phyloP scores from a whole-genome alignment of 1,140 invertebrate genomes.

The Dermatophagoides farinae region DNA sequence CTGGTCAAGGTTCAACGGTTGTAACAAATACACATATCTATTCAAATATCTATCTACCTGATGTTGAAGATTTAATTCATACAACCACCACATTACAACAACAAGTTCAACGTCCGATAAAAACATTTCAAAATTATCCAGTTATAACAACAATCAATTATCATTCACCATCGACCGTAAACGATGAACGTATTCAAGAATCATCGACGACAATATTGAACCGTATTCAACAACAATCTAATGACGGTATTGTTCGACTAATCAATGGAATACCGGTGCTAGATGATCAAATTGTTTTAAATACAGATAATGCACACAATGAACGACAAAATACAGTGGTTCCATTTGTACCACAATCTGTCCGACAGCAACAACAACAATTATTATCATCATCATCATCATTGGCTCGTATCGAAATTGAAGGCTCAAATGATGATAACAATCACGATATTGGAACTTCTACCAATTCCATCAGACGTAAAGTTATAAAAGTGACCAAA shows the following conservation, averaged over 20 bases:
- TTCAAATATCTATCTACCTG: constrained; percentile 5
- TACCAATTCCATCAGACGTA: not conserved
- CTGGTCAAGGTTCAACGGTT: constrained; percentile 6
- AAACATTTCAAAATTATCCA: too few species aligned
- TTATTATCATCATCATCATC: too few species aligned
- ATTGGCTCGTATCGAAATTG: not conserved
- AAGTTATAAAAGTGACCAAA: not conserved
- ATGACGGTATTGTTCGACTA: not conserved
- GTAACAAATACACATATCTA: constrained; percentile 6
- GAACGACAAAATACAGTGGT: too few species aligned
- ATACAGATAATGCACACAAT: not conserved
- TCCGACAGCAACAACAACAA: too few species aligned
- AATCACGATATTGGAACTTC: not conserved
- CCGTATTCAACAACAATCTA: not conserved
- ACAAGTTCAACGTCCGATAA: not conserved
- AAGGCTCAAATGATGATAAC: not conserved
- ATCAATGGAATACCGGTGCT: not conserved
- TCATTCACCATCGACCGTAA: not conserved
- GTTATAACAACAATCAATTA: too few species aligned
- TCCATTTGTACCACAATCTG: too few species aligned
- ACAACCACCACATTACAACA: not conserved
- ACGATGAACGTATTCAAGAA: not conserved
- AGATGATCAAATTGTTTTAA: not conserved
- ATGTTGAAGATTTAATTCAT: not conserved
- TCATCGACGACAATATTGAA: too few species aligned